Conservation (phyloP, 2,797 vertebrate genomes). For the Cheirogaleus major region DNA sequence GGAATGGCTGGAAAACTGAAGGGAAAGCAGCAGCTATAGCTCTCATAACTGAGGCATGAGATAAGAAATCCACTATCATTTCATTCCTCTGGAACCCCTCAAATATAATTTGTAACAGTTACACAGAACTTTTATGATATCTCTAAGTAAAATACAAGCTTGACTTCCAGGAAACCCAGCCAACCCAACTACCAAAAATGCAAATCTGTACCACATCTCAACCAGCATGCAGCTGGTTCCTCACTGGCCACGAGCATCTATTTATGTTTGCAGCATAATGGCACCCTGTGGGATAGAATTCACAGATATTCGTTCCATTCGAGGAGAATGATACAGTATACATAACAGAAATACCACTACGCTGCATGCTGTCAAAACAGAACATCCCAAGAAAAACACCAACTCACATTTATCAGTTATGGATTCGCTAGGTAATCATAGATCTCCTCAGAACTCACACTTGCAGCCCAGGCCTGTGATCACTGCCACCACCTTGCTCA, state of each 20-base stretch:
- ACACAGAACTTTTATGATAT: neutral
- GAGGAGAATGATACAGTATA: neutral
- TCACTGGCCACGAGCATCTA: neutral
- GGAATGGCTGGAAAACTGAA: neutral
- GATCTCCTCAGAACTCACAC: slow-evolving; percentile 22
- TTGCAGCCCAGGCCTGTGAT: neutral
- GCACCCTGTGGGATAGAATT: neutral
- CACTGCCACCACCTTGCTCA: neutral
- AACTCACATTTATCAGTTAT: slow-evolving; percentile 33
- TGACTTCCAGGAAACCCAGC: slow-evolving; percentile 2
- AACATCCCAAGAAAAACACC: slow-evolving; percentile 35
- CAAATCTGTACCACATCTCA: neutral
- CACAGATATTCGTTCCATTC: neutral
- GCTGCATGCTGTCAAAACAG: neutral
- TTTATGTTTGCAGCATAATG: neutral
- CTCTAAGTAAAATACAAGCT: slow-evolving; percentile 16
- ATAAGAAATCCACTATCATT: neutral
- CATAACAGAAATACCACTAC: neutral
- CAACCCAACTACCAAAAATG: neutral
- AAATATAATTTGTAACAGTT: neutral
- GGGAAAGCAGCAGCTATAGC: neutral
- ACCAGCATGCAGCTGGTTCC: neutral
- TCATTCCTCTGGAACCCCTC: neutral
- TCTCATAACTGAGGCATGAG: neutral
- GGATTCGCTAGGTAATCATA: neutral